Evolutionary conservation across 2,888 invertebrate genomes (phyloP).

Genomic region (Hyppa rectilinea): DNA sequence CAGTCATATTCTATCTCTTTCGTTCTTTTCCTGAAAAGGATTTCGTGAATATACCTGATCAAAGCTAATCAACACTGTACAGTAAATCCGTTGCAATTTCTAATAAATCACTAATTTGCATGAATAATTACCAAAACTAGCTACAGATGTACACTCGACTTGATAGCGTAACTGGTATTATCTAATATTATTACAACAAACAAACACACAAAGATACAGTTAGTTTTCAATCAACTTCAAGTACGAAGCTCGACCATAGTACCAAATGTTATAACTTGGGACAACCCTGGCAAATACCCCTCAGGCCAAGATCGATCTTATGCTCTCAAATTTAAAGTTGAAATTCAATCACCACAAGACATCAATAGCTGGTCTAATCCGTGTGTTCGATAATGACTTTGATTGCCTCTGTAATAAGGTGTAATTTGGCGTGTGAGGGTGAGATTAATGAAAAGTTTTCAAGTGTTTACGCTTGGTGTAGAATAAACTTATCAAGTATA

Average conservation of each 20-base stretch:
- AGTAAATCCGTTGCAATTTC: neutral
- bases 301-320: slow-evolving; percentile 47
- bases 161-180: slow-evolving; percentile 78
- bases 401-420: neutral
- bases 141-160: slow-evolving; percentile 83
- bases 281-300: slow-evolving; percentile 51
- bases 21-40: neutral
- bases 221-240: slow-evolving; percentile 88
- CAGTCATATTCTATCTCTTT: too few relatives aligned
- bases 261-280: slow-evolving; percentile 82
- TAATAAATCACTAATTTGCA: slow-evolving; percentile 21
- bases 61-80: neutral
- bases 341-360: slow-evolving; percentile 30
- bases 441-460: slow-evolving; percentile 50
- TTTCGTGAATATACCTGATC: neutral
- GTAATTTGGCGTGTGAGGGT: slow-evolving; percentile 4
- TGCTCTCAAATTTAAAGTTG: fast-evolving
- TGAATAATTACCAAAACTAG: slow-evolving; percentile 51
- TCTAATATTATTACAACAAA: slow-evolving; percentile 85
- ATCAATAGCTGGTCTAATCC: neutral
- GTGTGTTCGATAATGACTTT: slow-evolving; percentile 14
- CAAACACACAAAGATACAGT: slow-evolving; percentile 84
- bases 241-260: slow-evolving; percentile 69
- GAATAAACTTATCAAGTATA: slow-evolving; percentile 70
- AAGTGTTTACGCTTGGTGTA: slow-evolving; percentile 73